phyloP scores from a whole-genome alignment of 2,797 vertebrate species.

The Artibeus jamaicensis region DNA sequence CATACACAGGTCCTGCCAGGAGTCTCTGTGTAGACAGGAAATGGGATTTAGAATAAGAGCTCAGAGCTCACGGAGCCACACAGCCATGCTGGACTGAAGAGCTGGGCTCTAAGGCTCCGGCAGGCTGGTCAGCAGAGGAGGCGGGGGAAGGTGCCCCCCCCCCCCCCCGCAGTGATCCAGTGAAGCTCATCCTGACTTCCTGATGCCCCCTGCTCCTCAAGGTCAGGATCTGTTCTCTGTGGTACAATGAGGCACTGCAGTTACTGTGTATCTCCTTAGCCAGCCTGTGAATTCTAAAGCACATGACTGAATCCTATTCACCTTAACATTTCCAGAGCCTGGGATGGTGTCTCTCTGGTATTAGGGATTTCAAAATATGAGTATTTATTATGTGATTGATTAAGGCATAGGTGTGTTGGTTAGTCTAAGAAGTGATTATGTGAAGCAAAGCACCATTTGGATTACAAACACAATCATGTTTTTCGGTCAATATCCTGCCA shows the following conservation, averaged over 20 bases:
- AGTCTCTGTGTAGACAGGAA: background rate
- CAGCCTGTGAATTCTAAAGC: background rate
- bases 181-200: background rate
- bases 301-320: background rate
- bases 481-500: background rate
- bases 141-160: no score
- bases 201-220: fast-evolving
- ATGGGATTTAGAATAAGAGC: background rate
- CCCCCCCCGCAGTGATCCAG: background rate
- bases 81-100: background rate
- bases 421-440: background rate
- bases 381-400: background rate
- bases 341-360: background rate
- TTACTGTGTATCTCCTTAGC: background rate
- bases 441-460: background rate
- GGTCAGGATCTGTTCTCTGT: background rate
- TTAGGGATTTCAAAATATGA: background rate
- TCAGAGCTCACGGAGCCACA: background rate
- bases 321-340: background rate
- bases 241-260: fast-evolving
- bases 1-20: background rate
- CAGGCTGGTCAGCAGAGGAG: background rate
- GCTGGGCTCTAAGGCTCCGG: background rate
- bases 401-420: background rate
- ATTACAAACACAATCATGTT: background rate